A percentile compares a stretch with the other conserved stretches of the same genome.
Conservation (phyloP, 2,797 vertebrate genomes). For the Lophius americanus region DNA sequence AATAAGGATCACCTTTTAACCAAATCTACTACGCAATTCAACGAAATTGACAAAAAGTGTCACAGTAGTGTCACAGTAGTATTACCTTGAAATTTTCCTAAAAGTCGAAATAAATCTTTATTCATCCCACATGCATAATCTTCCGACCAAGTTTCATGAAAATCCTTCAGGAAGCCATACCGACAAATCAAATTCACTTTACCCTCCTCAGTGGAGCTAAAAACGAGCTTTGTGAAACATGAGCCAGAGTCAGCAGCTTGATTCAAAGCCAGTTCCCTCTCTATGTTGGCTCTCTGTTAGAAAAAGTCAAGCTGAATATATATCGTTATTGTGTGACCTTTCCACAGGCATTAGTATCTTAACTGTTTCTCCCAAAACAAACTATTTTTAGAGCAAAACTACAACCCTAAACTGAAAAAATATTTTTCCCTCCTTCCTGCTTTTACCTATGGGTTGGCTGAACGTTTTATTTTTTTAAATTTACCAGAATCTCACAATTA, state of each 20-base stretch:
- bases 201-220: no score
- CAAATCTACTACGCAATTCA: no score
- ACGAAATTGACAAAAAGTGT: no score
- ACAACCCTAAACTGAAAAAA: slow-evolving; percentile 47
- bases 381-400: slow-evolving; percentile 32
- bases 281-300: slow-evolving; percentile 25
- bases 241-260: slow-evolving; percentile 32
- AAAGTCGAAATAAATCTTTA: no score
- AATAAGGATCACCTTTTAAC: no score
- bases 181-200: no score
- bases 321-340: slow-evolving; percentile 30
- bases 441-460: slow-evolving; percentile 15
- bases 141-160: no score
- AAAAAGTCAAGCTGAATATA: slow-evolving; percentile 29
- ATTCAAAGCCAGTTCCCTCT: slow-evolving; percentile 21
- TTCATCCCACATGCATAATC: no score
- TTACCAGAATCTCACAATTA: slow-evolving; percentile 53
- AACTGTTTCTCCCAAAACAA: slow-evolving; percentile 31
- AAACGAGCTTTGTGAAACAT: slow-evolving; percentile 7
- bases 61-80: no score
- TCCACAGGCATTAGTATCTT: slow-evolving; percentile 40
- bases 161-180: no score
- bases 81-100: no score
- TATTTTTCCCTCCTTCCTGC: slow-evolving; percentile 28
- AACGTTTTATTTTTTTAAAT: slow-evolving; percentile 26